Evolutionary conservation across 92 coral and sea anemone genomes (phyloP), one percentile per base, ranked within the genome.

Genomic region (Phymanthus crucifer): DNA sequence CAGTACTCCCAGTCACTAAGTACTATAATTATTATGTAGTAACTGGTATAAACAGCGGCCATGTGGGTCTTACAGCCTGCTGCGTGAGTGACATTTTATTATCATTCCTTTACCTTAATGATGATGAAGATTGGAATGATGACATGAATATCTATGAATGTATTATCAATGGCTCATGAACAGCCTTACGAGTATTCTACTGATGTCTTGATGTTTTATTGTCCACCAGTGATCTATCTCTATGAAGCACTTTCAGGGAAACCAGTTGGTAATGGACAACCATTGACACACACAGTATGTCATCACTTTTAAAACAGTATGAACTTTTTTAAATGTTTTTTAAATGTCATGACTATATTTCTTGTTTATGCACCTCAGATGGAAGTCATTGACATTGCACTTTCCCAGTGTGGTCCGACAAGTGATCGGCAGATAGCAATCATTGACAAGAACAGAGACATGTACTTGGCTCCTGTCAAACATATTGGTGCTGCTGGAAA

Each of bases 371-470:
- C 33, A 6, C 34, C 75, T 38, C 37, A 96, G 99, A 89, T 93
- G 84, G 99, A 96, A 40, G 91, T 96, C 24, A 83, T 93, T 81
- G 99, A 96, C 66, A 86, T 96, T 82, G 93, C 96, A 54, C 86
- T 96, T 66, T 93, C 89, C 67, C 97, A 93, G 77, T 85, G 96
- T 74, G 99, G 99, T 27, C 91, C 90, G 21, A 83, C 93, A 12
- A 85, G 91, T 31, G 86, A 85, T 83, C 81, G 99, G 38, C 99
- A 96, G 78, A 81, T 96, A 61, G 98, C 98, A 17, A 69, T 96
- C 48, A 88, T 96, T 32, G 99, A 96, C 76, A 96, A 93, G 80
- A 96, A 96, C 83, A 86, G 99, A 66, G 99, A 96, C 75, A 87
- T 96, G 71, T 96, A 90, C 72, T 87, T 96, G 37, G 94, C 98